Evolutionary conservation across 2,888 invertebrate genomes (phyloP), one percentile per base, ranked within the genome.

Genomic region (Sarcophaga caerulescens): DNA sequence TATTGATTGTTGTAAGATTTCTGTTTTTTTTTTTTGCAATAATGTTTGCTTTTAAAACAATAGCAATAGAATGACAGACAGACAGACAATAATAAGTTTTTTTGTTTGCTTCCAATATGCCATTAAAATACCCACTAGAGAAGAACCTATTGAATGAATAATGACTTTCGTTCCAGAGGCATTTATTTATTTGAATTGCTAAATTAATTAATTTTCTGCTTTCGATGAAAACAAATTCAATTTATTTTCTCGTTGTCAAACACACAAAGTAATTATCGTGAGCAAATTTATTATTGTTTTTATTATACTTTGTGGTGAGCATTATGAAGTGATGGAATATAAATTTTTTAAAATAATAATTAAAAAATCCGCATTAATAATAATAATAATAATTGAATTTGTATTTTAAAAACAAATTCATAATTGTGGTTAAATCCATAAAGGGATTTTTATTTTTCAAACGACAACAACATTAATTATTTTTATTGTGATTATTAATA

Each of bases 41-140:
- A 4, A 4, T 14, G 11, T 12, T 52, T 52, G 52, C 52, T 17
- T 52, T 94, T 99, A 99, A 98, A 97, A 65, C 94, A 96, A 68
- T 66, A 68, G 17, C 6, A 52, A 52, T 52, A 17, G 52, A 52
- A 2, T 35, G 5, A 52, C 14, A 52, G 52, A 52, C 47, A 47
- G 47, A 47, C 35, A 52, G 17, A 52, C 17, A 14, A 52, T 14
- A 52, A 52, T 14, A 52, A 17, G 17, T 14, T 12, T 52, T 52
- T 8, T 47, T 52, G 4, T 52, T 52, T 52, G 35, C 8, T 35
- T 35, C 8, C 35, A 35, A 35, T 35, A 35, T 52, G 17, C 52
- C 52, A 52, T 52, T 35, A 35, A 52, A 52, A 52, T 52, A 17
- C 52, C 17, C 52, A 4, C 52, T 52, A 52, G 14, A 52, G 17